These are phyloP conservation scores for Anguilla anguilla DNA, from an alignment of 2,797 vertebrate species.

Conservation along the genomic window DNA sequence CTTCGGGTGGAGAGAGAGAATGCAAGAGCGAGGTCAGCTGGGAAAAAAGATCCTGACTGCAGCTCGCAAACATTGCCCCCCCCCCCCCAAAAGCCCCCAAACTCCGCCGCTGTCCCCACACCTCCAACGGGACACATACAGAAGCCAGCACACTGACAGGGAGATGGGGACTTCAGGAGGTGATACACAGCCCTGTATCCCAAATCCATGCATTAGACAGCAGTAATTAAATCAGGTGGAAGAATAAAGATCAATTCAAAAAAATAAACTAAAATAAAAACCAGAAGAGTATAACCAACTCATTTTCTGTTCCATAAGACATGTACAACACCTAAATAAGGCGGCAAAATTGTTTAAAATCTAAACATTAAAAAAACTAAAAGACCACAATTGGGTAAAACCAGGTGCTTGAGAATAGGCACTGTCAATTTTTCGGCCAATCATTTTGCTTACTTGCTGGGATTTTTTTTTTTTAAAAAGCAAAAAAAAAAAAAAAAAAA, in stretches of 20 bases:
- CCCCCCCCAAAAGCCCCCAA: too few species aligned
- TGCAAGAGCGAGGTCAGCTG: too few species aligned
- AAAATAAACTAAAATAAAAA: not conserved
- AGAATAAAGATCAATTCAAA: slow-evolving; percentile 34
- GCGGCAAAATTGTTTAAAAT: slow-evolving; percentile 33
- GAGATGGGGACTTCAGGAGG: not conserved
- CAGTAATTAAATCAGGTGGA: not conserved
- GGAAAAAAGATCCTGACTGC: too few species aligned
- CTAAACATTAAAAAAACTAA: slow-evolving; percentile 45
- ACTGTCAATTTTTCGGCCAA: slow-evolving; percentile 53
- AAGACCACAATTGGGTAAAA: slow-evolving; percentile 34
- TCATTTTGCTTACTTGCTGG: slow-evolving; percentile 33
- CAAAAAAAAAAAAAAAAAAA: slow-evolving; percentile 10
- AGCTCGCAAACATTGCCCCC: not conserved
- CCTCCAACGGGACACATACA: not conserved
- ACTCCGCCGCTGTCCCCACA: too few species aligned
- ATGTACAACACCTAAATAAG: slow-evolving; percentile 34
- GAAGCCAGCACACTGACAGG: not conserved
- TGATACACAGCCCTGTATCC: not conserved
- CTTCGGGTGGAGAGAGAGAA: not conserved
- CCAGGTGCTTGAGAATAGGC: slow-evolving; percentile 43
- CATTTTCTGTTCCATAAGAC: slow-evolving; percentile 22
- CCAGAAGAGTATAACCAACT: slow-evolving; percentile 33
- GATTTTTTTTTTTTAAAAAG: slow-evolving; percentile 39
- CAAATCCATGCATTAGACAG: not conserved